Percentiles rank a stretch among this genome's conserved stretches.
phyloP scores from a whole-genome alignment of 2,797 vertebrate species.

The Rhynchotus rufescens region DNA sequence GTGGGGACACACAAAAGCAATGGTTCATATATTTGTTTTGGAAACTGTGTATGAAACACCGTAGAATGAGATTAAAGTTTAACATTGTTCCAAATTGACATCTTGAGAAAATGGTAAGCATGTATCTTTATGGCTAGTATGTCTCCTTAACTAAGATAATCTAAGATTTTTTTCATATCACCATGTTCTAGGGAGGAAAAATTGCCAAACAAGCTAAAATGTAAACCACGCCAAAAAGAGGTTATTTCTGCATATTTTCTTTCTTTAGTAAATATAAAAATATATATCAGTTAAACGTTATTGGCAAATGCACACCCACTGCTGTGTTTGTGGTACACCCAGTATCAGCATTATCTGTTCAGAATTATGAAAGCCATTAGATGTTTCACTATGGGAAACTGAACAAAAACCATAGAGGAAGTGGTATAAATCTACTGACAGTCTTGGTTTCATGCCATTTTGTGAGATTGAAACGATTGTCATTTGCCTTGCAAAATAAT shows the following conservation, averaged over 20 bases:
- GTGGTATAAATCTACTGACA: slow-evolving; percentile 47
- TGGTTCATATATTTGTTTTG: slow-evolving; percentile 20
- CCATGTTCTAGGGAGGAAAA: not conserved
- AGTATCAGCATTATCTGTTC: slow-evolving; percentile 10
- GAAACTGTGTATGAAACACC: not conserved
- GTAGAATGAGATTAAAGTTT: not conserved
- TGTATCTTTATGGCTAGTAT: not conserved
- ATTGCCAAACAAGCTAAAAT: not conserved
- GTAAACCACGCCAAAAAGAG: not conserved
- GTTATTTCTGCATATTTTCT: not conserved
- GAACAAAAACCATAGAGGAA: slow-evolving; percentile 33
- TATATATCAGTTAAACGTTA: not conserved
- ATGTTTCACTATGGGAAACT: slow-evolving; percentile 48
- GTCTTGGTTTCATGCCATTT: slow-evolving; percentile 42
- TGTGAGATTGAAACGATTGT: slow-evolving; percentile 53
- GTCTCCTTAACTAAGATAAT: not conserved
- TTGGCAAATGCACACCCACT: not conserved
- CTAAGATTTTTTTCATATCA: not conserved
- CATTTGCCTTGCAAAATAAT: slow-evolving; percentile 45
- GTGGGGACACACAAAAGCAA: not conserved
- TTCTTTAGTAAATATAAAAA: not conserved
- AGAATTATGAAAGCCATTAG: slow-evolving; percentile 31
- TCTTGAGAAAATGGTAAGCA: not conserved
- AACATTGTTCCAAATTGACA: not conserved
- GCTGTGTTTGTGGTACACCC: not conserved